Base-by-base conservation (phyloP, 2,797 vertebrate genomes). In the Nyctibius grandis region DNA sequence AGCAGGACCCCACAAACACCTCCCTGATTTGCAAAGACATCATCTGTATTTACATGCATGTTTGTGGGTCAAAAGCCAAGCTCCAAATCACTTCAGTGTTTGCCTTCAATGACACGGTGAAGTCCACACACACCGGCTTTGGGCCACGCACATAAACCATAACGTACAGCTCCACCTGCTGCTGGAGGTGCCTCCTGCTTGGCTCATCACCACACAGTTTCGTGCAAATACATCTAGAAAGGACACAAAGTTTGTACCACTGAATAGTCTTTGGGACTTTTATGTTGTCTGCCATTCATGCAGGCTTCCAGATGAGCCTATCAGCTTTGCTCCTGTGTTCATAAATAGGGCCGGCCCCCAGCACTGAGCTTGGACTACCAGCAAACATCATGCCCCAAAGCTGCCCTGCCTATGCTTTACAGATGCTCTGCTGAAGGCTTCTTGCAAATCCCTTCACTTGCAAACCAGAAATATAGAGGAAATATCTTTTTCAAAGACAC, bases 161-260 rank as follows among this genome's bases (percentile, higher is more conserved):
- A 86, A 94, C 0, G 0, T 28, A 69, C 69, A 90, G 94, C 95
- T 94, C 91, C 91, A 94, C 54, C 95, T 90, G 85, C 91, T 95
- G 94, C 88, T 91, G 85, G 69, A 89, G 89, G 69, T 44, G n/a
- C 78, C 50, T 63, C 57, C 75, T 13, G 23, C 77, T 84, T 57
- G 80, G 53, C 59, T 50, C 21, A 33, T 47, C 77, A 31, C 17
- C 21, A 15, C 51, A 15, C 4, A 10, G 44, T 38, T 60, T 47
- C 70, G 59, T 54, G 44, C 9, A 45, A 45, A 34, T 11, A 16
- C 22, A 2, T 11, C 25, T 15, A 25, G 51, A 28, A 10, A 82
- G 15, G 56, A 34, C 34, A 25, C 53, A 34, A 36, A 59, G 4
- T 74, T 20, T 44, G 36, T 67, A 18, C 25, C 31, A 19, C 31